Conservation (phyloP, 2,888 invertebrate genomes). For the Cepaea hortensis region DNA sequence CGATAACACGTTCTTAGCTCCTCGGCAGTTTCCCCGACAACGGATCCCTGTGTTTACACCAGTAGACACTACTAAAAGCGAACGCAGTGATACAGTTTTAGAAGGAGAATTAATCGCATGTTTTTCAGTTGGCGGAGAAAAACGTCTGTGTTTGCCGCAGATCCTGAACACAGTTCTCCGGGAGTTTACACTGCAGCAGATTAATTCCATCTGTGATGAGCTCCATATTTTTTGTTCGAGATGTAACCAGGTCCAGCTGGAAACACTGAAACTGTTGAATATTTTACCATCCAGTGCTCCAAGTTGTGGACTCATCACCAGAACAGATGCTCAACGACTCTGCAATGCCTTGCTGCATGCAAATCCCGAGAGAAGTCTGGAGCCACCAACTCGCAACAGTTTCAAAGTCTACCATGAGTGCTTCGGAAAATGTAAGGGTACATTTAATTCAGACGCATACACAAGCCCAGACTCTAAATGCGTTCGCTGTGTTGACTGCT, state of each 20-base stretch:
- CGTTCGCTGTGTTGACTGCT: slow-evolving; percentile 93
- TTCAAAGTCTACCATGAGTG: slow-evolving; percentile 92
- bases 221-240: slow-evolving; percentile 95
- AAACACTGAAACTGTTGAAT: slow-evolving; percentile 82
- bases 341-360: slow-evolving; percentile 91
- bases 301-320: slow-evolving; percentile 96
- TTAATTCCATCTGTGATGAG: slow-evolving; percentile 91
- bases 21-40: slow-evolving; percentile 73
- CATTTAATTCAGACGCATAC: slow-evolving; percentile 89
- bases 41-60: slow-evolving; percentile 85
- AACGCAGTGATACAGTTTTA: slow-evolving; percentile 84
- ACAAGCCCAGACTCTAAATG: slow-evolving; percentile 85
- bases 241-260: slow-evolving; percentile 93
- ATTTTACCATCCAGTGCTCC: slow-evolving; percentile 86
- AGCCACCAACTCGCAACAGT: slow-evolving; percentile 70
- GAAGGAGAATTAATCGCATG: slow-evolving; percentile 95
- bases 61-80: slow-evolving; percentile 85
- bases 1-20: slow-evolving; percentile 65
- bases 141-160: slow-evolving; percentile 95
- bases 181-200: slow-evolving; percentile 92
- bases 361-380: slow-evolving; percentile 74
- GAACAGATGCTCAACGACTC: slow-evolving; percentile 96
- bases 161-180: slow-evolving; percentile 90
- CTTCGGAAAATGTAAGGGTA: slow-evolving; percentile 94
- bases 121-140: slow-evolving; percentile 96